Evolutionary conservation across 1,140 invertebrate species (phyloP).

Genomic region (Aphelenchoides besseyi): DNA sequence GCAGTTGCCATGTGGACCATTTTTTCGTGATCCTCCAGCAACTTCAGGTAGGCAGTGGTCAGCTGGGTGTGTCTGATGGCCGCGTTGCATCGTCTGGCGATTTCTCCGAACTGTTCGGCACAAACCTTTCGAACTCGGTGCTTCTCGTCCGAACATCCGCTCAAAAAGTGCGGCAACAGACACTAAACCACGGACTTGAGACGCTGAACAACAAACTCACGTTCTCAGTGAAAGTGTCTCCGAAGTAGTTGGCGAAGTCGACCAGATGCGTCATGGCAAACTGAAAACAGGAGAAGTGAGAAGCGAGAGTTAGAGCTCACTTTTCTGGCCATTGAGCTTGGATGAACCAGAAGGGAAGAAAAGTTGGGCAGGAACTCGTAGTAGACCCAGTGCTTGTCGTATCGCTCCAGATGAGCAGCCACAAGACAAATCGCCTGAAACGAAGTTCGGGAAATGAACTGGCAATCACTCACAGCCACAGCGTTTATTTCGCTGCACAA

Average conservation of each 20-base stretch:
- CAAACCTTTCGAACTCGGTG: slow-evolving; percentile 34
- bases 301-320: slow-evolving; percentile 6
- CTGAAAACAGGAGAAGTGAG: slow-evolving; percentile 9
- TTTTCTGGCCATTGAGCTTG: slow-evolving; percentile 14
- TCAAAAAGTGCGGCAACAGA: slow-evolving; percentile 22
- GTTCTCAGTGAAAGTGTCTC: slow-evolving; percentile 26
- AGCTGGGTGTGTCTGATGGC: slow-evolving; percentile 9
- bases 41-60: slow-evolving; percentile 25
- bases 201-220: not conserved
- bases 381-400: slow-evolving; percentile 34
- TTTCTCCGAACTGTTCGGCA: slow-evolving; percentile 32
- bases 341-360: slow-evolving; percentile 21
- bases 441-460: not conserved
- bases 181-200: slow-evolving; percentile 5
- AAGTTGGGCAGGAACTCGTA: slow-evolving; percentile 29
- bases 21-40: slow-evolving; percentile 16
- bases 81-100: slow-evolving; percentile 25
- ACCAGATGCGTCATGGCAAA: slow-evolving; percentile 10
- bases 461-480: not conserved
- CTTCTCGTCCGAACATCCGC: slow-evolving; percentile 15
- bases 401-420: slow-evolving; percentile 20
- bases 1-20: slow-evolving; percentile 28
- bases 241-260: slow-evolving; percentile 22
- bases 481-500: not conserved
- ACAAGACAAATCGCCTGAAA: not conserved